Evolutionary conservation across 2,797 vertebrate species (phyloP), one percentile per base, ranked within the genome.

Genomic region (Tragopan temminckii): DNA sequence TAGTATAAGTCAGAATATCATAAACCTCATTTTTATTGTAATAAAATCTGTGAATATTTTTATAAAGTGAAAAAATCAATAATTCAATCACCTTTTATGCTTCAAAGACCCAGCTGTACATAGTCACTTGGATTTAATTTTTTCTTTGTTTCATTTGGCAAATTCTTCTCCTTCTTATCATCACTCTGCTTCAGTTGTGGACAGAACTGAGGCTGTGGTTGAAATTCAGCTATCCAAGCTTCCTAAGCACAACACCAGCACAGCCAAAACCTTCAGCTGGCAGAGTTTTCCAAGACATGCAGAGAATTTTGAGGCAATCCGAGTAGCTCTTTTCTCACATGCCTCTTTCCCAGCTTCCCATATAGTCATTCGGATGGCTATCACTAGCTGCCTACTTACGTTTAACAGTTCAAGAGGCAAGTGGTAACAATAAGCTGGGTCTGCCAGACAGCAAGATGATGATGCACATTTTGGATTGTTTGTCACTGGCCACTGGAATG

Each of bases 401-500:
- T 67, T 81, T 76, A 77, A 40, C 63, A 66, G 19, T 53, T 71
- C 5, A 29, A 62, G 46, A 59, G 31, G 35, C 62, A 90, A 92
- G 33, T 12, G 59, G 69, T 61, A 90, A 71, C 31, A 78, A 69
- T 17, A 83, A 80, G 29, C 50, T 90, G 9, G 21, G 69, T 79
- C 85, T 93, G 71, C 59, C 62, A 89, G 55, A 58, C 8, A 76
- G 66, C 13, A 69, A 61, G 70, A 61, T 76, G 55, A 59, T 74
- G 55, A 89, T 69, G 46, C 66, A 57, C 83, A 36, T 63, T 68
- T 83, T 88, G 59, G 58, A 89, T 7, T 76, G n/a, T 19, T 85
- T 83, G 24, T 83, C 83, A 84, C 77, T 94, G 38, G 66, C 48
- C 36, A 62, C 46, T 48, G 82, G 59, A 94, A 70, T 59, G 45